Evolutionary conservation across 2,888 invertebrate genomes (phyloP).

Genomic region (Thysanoteuthis rhombus): DNA sequence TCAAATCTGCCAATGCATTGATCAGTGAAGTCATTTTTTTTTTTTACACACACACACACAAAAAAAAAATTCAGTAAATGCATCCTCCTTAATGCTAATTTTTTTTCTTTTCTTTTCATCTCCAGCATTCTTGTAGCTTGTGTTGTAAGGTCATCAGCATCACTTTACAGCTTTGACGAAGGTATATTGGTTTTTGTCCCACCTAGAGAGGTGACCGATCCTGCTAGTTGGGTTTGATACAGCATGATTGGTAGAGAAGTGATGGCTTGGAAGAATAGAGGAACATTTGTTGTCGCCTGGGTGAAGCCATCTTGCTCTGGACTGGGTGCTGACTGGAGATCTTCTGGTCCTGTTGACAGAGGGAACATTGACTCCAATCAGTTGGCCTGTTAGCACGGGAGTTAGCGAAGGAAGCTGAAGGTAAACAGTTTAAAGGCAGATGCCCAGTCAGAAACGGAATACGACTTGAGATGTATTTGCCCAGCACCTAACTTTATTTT

Average conservation of each 20-base stretch:
- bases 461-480: not conserved
- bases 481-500: not conserved
- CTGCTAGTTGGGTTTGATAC: not conserved
- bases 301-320: conserved; percentile 12
- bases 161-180: not conserved
- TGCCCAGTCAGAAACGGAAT: not conserved
- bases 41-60: not conserved
- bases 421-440: not conserved
- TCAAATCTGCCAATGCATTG: not conserved
- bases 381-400: not conserved
- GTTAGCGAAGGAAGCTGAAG: conserved; percentile 12
- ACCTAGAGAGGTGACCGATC: not conserved
- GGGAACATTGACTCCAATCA: not conserved
- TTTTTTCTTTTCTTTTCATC: not conserved
- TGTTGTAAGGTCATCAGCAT: conserved; percentile 12
- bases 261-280: conserved; percentile 12
- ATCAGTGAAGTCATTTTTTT: not conserved
- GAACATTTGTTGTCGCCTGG: not conserved
- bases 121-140: not conserved
- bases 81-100: not conserved
- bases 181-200: not conserved
- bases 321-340: conserved; percentile 12
- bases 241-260: not conserved
- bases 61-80: not conserved
- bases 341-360: not conserved